Evolutionary conservation across 2,888 invertebrate genomes (phyloP), one percentile per base, ranked within the genome.

Genomic region (Nomada flava): DNA sequence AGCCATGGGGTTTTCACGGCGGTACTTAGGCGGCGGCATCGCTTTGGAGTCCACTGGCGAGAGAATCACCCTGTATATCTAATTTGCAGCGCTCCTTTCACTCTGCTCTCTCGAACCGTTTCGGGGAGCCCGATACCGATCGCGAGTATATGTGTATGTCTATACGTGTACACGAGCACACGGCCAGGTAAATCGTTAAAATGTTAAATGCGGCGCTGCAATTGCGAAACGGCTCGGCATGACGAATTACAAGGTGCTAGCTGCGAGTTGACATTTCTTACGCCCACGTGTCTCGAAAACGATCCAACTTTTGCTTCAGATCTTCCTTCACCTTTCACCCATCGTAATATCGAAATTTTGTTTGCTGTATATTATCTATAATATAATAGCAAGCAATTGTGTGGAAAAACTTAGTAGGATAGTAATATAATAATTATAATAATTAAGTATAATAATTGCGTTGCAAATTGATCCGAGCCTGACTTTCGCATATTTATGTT

Each of bases 71-170:
- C 15, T 15, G 11, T 47, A 42, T 71, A 63, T 79, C 77, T 67
- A 77, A 85, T 84, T 84, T 71, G 63, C 76, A 23, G 52, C 50
- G 73, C 63, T 86, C 87, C 87, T 87, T 87, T 87, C 87, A 87
- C 87, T 87, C 77, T 76, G 81, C 73, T 77, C 78, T 80, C 69
- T 75, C 76, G 77, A 72, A 47, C 23, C 74, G 60, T 65, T 67
- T 62, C 67, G 15, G 65, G 50, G 20, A 11, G 62, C 18, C 60
- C n/a, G 83, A 78, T 82, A 76, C 79, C 79, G 84, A 83, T 85
- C 83, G 55, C n/a, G 20, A 47, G 44, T 1, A 5, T 36, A 36
- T 36, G 36, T 7, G 7, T 36, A 36, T 7, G 7, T 36, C 1
- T 7, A 5, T 59, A 71, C 72, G 59, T 71, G 79, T 15, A 57